Evolutionary conservation across 2,113 vertebrate species (phyloP).

Genomic region (Lontra canadensis): DNA sequence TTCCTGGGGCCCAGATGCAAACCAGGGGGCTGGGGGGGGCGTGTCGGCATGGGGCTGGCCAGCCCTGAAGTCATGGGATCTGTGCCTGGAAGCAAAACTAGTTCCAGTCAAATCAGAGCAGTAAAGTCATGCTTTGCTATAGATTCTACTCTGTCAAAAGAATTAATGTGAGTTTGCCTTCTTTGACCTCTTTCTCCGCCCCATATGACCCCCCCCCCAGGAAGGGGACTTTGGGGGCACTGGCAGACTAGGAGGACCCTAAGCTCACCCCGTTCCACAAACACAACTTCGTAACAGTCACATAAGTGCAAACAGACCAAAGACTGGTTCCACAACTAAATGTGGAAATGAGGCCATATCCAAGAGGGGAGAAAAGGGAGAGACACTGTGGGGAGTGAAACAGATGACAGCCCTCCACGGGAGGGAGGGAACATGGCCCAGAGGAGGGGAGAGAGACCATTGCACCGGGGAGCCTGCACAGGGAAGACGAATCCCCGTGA

Average conservation of each 20-base stretch:
- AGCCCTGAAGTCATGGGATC: background rate
- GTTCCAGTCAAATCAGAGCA: no score
- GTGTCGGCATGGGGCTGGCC: background rate
- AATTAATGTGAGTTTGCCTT: background rate
- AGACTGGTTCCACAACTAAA: background rate
- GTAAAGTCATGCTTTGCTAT: accelerated
- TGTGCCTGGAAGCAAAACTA: background rate
- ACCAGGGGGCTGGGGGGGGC: accelerated
- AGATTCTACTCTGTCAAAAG: background rate
- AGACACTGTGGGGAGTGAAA: background rate
- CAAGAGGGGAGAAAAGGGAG: background rate
- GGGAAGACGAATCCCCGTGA: background rate
- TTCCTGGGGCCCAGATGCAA: background rate
- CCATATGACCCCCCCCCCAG: background rate
- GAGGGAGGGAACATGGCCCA: background rate
- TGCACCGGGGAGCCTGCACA: background rate
- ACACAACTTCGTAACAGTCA: background rate
- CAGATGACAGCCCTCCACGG: background rate
- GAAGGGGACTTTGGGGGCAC: background rate
- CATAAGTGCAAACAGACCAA: background rate
- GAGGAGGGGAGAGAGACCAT: background rate
- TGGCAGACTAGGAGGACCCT: background rate
- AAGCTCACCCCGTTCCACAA: background rate
- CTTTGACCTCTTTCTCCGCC: background rate
- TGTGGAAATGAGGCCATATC: background rate